phyloP scores from a whole-genome alignment of 2,797 vertebrate genomes.

The Lophius americanus region DNA sequence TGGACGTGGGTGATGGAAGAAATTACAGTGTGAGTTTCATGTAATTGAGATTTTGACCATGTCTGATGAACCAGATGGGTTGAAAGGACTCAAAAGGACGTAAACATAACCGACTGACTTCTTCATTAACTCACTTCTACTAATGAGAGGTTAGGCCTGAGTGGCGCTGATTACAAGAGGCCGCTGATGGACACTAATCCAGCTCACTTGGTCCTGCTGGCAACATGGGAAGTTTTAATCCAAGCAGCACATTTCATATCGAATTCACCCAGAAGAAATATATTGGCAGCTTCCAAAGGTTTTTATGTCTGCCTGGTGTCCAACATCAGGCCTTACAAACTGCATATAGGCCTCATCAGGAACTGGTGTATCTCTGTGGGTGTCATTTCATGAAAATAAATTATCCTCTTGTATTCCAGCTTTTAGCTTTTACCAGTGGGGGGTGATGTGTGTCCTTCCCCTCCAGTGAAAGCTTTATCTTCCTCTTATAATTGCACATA shows the following conservation, averaged over 20 bases:
- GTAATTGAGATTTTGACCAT: slow-evolving; percentile 65
- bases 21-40: slow-evolving; percentile 50
- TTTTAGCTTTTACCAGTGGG: slow-evolving; percentile 29
- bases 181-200: slow-evolving; percentile 23
- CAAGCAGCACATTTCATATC: slow-evolving; percentile 14
- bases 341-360: slow-evolving; percentile 23
- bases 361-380: slow-evolving; percentile 3
- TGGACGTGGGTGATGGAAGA: slow-evolving; percentile 44
- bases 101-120: slow-evolving; percentile 12
- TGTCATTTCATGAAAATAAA: slow-evolving; percentile 27
- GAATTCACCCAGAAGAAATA: slow-evolving; percentile 25
- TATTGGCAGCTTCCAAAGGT: slow-evolving; percentile 21
- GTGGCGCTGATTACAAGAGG: slow-evolving; percentile 22
- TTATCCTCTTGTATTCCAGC: slow-evolving; percentile 26
- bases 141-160: slow-evolving; percentile 28
- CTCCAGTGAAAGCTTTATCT: slow-evolving; percentile 64
- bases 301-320: slow-evolving; percentile 9
- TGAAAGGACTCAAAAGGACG: slow-evolving; percentile 1
- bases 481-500: slow-evolving; percentile 62
- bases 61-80: slow-evolving; percentile 50
- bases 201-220: slow-evolving; percentile 4
- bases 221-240: neutral
- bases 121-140: slow-evolving; percentile 45
- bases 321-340: slow-evolving; percentile 2
- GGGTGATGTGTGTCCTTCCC: slow-evolving; percentile 32